phyloP scores from a whole-genome alignment of 2,888 invertebrate genomes.

The Andricus quercusramuli region DNA sequence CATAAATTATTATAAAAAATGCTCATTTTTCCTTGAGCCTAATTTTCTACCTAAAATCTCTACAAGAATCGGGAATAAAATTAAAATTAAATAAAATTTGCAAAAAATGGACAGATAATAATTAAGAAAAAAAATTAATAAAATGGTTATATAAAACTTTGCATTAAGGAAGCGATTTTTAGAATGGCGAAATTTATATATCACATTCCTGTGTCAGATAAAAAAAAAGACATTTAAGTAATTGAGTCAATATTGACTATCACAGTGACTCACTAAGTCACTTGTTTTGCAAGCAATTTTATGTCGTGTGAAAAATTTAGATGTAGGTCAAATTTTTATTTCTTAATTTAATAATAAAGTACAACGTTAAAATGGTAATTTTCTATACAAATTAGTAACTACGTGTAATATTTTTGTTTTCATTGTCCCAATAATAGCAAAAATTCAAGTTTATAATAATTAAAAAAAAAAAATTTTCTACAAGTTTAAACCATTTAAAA shows the following conservation, averaged over 20 bases:
- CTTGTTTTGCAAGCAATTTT: not conserved
- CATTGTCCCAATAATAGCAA: too few species aligned
- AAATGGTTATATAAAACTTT: not conserved
- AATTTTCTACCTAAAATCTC: not conserved
- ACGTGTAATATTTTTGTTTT: too few species aligned
- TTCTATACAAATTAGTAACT: too few species aligned
- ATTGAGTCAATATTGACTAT: constrained; percentile 1
- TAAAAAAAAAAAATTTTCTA: too few species aligned
- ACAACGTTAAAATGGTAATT: too few species aligned
- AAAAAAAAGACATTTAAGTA: not conserved
- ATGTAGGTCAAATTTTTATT: not conserved
- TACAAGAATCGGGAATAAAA: not conserved
- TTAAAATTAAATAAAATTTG: not conserved
- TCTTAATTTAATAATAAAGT: too few species aligned
- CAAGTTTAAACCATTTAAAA: too few species aligned
- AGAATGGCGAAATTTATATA: constrained; percentile 16
- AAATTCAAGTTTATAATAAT: too few species aligned
- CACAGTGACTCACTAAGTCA: not conserved
- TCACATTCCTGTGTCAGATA: not conserved
- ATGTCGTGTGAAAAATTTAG: not conserved
- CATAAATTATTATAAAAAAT: too few species aligned
- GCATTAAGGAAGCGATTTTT: not conserved
- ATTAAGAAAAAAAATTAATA: not conserved
- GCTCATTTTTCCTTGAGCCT: not conserved
- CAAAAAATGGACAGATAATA: not conserved